phyloP scores from a whole-genome alignment of 2,888 invertebrate species.

The Diploptera punctata region DNA sequence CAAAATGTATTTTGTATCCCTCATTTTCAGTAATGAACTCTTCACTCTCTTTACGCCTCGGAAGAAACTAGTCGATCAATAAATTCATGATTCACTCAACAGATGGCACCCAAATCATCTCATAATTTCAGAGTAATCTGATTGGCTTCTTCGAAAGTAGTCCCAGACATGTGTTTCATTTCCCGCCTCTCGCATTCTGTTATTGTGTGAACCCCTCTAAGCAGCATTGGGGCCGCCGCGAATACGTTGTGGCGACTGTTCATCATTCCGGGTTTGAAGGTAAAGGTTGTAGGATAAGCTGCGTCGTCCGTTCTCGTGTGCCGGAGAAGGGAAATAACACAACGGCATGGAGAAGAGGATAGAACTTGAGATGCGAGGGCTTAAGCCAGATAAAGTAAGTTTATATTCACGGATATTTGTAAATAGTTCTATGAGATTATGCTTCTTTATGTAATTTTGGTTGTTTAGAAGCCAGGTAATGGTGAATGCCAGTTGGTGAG shows the following conservation, averaged over 20 bases:
- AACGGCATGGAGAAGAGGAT: slow-evolving; percentile 90
- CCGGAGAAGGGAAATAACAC: slow-evolving; percentile 34
- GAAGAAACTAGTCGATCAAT: slow-evolving; percentile 35
- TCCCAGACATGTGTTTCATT: slow-evolving; percentile 53
- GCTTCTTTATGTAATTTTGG: not conserved
- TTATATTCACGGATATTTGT: too few species aligned
- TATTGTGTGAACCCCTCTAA: slow-evolving; percentile 51
- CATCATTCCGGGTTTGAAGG: slow-evolving; percentile 56
- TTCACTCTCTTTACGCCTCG: slow-evolving; percentile 1
- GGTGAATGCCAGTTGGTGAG: slow-evolving; percentile 14
- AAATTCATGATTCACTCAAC: slow-evolving; percentile 34
- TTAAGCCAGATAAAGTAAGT: slow-evolving; percentile 88
- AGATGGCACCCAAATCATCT: slow-evolving; percentile 35
- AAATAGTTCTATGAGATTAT: too few species aligned
- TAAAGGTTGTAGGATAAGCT: slow-evolving; percentile 50
- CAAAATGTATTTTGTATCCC: not conserved
- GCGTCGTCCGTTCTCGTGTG: slow-evolving; percentile 42
- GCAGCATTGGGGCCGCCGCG: slow-evolving; percentile 46
- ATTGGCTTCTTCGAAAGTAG: slow-evolving; percentile 55
- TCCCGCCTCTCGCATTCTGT: slow-evolving; percentile 53
- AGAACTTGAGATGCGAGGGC: slow-evolving; percentile 92
- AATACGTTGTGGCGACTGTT: slow-evolving; percentile 50
- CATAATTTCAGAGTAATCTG: slow-evolving; percentile 32
- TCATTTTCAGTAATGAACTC: slow-evolving; percentile 15
- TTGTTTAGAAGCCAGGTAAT: slow-evolving; percentile 7